These are phyloP conservation scores for Thereva nobilitata DNA, from an alignment of 2,888 invertebrate species.

Conservation along the genomic window DNA sequence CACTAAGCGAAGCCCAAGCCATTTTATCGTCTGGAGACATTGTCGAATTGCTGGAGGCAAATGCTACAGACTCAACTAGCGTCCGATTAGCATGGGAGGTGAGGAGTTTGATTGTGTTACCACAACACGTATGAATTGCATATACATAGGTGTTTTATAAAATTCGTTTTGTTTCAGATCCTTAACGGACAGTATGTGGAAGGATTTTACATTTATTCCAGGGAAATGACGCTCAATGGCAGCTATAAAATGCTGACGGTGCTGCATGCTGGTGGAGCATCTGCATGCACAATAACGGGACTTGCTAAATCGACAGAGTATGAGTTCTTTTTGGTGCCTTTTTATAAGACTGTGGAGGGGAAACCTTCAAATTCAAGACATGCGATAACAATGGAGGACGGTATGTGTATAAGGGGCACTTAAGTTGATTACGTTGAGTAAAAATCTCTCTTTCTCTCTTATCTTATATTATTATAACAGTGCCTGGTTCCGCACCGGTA, in stretches of 20 bases:
- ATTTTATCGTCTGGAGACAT: slow-evolving; percentile 72
- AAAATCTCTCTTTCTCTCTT: slow-evolving; percentile 31
- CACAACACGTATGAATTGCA: not conserved
- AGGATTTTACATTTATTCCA: slow-evolving; percentile 79
- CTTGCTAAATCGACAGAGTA: slow-evolving; percentile 83
- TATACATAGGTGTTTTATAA: slow-evolving; percentile 12
- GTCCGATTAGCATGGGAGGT: slow-evolving; percentile 87
- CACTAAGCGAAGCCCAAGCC: slow-evolving; percentile 67
- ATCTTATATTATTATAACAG: slow-evolving; percentile 57
- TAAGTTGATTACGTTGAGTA: not conserved
- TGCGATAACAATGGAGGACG: slow-evolving; percentile 81
- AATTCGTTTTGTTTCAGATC: slow-evolving; percentile 52
- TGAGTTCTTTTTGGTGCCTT: slow-evolving; percentile 90
- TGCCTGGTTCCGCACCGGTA: slow-evolving; percentile 81
- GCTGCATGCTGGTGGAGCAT: slow-evolving; percentile 69
- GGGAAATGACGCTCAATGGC: slow-evolving; percentile 60
- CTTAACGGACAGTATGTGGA: slow-evolving; percentile 78
- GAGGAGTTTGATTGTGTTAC: slow-evolving; percentile 40
- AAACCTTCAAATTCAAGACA: slow-evolving; percentile 82
- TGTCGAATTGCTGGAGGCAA: slow-evolving; percentile 79
- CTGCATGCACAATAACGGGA: slow-evolving; percentile 76
- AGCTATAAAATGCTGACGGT: slow-evolving; percentile 76
- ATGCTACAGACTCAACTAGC: slow-evolving; percentile 80
- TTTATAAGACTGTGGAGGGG: slow-evolving; percentile 84
- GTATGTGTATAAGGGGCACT: slow-evolving; percentile 62